Base-by-base conservation (phyloP, 2,888 invertebrate genomes). In the Drosophila emarginata region DNA sequence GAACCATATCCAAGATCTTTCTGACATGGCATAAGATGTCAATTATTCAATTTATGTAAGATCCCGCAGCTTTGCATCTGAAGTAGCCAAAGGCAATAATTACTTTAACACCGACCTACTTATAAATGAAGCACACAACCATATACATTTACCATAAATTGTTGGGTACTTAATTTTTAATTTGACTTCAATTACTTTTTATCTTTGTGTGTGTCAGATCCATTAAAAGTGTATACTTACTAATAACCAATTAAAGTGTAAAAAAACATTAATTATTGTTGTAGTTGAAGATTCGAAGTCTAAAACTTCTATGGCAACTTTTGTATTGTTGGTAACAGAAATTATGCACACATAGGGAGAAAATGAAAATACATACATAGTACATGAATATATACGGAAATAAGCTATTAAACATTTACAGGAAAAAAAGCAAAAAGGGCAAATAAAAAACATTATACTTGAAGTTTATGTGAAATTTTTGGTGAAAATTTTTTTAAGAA, bases 191-290 rank as follows among this genome's bases (percentile, higher is more conserved):
- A 56, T 45, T 45, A 45, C 45, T 21, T 45, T n/a, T 45, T 45
- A 18, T 45, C 21, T 21, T 21, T 21, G 45, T 45, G 45, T 45
- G 45, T 68, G 69, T 61, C 67, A 63, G 63, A 58, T 68, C 64
- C 69, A 86, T 86, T 81, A 80, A 83, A 87, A 87, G 72, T 80
- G 76, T 64, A 70, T 64, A 61, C 74, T 57, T 71, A 60, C 65
- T 87, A 80, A 82, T 83, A 82, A 78, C 79, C 87, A 87, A 87
- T 87, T 82, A 82, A 74, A 87, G 84, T 80, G 80, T 78, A 73
- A 81, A 87, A 86, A 83, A 83, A 80, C 81, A 82, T 87, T 76
- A 83, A 80, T 80, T 86, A 83, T 81, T 51, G 61, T 61, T 52
- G 9, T 32, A 39, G 50, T 26, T 39, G 37, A 23, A 14, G 52